A percentile compares a stretch with the other conserved stretches of the same genome.
Evolutionary conservation across 2,888 invertebrate genomes (phyloP).

Genomic region (Crematogaster levior): DNA sequence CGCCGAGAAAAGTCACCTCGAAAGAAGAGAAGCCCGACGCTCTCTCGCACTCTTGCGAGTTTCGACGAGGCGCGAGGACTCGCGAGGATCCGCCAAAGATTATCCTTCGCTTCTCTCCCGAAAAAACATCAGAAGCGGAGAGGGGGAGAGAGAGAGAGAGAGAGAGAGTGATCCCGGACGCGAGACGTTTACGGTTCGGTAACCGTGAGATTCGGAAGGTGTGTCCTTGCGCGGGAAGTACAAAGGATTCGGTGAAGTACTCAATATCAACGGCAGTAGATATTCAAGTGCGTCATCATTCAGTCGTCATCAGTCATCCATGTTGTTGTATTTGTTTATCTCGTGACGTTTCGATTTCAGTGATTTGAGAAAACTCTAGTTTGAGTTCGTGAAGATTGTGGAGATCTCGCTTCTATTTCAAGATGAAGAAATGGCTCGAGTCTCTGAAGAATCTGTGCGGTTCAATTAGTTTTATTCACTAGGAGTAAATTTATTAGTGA

Average conservation of each 20-base stretch:
- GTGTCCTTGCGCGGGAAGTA: conserved; percentile 15
- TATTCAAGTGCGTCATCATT: conserved; percentile 6
- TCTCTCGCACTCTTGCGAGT: conserved; percentile 44
- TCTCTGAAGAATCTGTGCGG: conserved; percentile 1
- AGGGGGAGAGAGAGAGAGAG: neutral
- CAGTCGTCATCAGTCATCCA: conserved; percentile 1
- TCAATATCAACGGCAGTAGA: neutral
- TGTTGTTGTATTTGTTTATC: conserved; percentile 21
- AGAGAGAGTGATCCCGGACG: neutral
- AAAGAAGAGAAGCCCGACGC: conserved; percentile 25
- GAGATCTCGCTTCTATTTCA: neutral
- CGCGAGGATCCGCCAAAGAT: conserved; percentile 22
- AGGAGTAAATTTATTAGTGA: conserved; percentile 10
- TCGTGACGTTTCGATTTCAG: conserved; percentile 1
- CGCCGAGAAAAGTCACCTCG: conserved; percentile 65
- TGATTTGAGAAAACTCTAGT: neutral
- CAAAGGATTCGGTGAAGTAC: conserved; percentile 17
- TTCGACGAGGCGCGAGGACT: conserved; percentile 22
- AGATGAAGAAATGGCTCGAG: neutral
- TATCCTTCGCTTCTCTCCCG: neutral
- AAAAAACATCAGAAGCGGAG: neutral
- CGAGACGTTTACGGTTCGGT: conserved; percentile 1
- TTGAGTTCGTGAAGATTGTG: neutral
- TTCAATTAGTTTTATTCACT: neutral
- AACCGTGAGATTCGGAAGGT: conserved; percentile 23